Conservation (phyloP, 1,140 invertebrate genomes). For the Palaemon carinicauda region DNA sequence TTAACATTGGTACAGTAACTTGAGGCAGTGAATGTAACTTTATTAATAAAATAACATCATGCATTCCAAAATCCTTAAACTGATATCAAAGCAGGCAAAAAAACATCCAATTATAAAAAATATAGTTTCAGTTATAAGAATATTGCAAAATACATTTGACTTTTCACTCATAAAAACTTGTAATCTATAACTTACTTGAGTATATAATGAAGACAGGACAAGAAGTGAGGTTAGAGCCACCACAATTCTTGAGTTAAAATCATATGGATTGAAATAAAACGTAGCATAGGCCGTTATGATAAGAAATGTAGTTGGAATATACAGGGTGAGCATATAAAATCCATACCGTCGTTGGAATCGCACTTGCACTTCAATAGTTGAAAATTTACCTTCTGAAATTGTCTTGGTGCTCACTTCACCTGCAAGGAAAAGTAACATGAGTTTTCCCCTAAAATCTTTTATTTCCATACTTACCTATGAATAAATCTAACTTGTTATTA, state of each 20-base stretch:
- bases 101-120: too few species aligned
- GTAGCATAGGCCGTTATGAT: slow-evolving; percentile 41
- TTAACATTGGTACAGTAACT: too few species aligned
- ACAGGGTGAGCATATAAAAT: slow-evolving; percentile 46
- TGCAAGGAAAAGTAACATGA: background rate
- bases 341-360: slow-evolving; percentile 41
- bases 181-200: background rate
- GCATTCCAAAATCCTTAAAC: too few species aligned
- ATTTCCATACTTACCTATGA: background rate
- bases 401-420: background rate
- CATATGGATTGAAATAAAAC: slow-evolving; percentile 38
- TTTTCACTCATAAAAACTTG: background rate
- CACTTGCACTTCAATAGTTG: slow-evolving; percentile 17
- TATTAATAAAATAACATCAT: too few species aligned
- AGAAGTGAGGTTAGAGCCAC: slow-evolving; percentile 37
- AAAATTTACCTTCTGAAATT: background rate
- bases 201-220: slow-evolving; percentile 38
- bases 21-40: too few species aligned
- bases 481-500: too few species aligned
- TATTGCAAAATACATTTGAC: background rate
- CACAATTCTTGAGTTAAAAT: slow-evolving; percentile 39
- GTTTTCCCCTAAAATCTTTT: background rate
- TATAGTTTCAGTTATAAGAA: too few species aligned
- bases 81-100: too few species aligned
- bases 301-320: slow-evolving; percentile 36